phyloP scores from a whole-genome alignment of 2,113 vertebrate genomes.

The Emydocephalus ijimae region DNA sequence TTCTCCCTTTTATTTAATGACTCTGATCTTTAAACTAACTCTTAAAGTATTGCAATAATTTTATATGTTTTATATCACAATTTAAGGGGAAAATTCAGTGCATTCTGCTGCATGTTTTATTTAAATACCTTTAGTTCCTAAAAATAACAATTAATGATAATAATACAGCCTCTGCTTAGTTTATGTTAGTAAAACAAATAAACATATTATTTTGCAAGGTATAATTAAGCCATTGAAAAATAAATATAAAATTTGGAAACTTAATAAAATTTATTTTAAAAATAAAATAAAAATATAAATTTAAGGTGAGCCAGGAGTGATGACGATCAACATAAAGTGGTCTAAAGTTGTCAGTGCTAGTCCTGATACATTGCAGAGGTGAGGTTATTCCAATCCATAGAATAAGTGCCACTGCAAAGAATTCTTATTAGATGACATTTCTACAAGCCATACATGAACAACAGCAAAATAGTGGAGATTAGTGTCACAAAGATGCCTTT shows the following conservation, averaged over 20 bases:
- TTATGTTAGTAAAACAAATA: background rate
- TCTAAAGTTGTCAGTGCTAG: background rate
- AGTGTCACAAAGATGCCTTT: background rate
- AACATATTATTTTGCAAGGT: background rate
- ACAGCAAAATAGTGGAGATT: background rate
- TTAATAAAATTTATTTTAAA: no score
- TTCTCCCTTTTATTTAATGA: background rate
- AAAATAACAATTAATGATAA: background rate
- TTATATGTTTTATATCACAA: background rate
- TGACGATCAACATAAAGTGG: background rate
- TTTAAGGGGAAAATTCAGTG: background rate
- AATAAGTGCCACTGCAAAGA: background rate
- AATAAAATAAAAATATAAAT: background rate
- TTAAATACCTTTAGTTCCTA: background rate
- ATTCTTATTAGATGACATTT: background rate
- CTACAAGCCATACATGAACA: background rate
- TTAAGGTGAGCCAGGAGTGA: background rate
- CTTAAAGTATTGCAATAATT: background rate
- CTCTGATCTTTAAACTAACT: background rate
- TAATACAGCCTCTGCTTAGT: background rate
- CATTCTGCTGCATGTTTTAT: background rate
- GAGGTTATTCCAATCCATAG: background rate
- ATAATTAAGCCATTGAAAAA: background rate
- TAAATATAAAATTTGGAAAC: background rate
- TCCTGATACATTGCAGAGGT: background rate